These are phyloP conservation scores for Hyles vespertilio DNA, from an alignment of 1,140 invertebrate genomes.

Conservation along the genomic window DNA sequence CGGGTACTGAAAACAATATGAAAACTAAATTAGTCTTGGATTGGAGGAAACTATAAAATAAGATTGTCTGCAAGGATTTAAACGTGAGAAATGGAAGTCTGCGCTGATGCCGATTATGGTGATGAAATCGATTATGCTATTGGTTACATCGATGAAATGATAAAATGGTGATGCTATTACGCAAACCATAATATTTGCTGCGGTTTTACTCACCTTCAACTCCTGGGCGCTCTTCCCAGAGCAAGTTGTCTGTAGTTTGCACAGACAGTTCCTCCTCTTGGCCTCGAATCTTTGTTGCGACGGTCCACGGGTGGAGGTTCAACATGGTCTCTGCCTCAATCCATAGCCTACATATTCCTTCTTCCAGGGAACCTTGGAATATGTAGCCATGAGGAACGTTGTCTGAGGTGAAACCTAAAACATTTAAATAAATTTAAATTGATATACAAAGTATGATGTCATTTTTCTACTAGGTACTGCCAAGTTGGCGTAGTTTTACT, in stretches of 20 bases:
- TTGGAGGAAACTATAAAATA: no score
- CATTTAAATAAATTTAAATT: neutral
- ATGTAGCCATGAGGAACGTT: slow-evolving; percentile 29
- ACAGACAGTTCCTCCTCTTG: slow-evolving; percentile 26
- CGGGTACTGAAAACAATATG: neutral
- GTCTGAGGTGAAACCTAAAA: slow-evolving; percentile 39
- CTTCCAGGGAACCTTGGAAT: neutral
- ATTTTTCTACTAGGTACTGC: neutral
- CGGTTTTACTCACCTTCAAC: no score
- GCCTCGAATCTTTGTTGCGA: slow-evolving; percentile 32
- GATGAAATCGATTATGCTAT: no score
- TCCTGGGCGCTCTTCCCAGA: no score
- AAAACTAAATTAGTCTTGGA: no score
- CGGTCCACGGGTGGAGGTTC: slow-evolving; percentile 48
- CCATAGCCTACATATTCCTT: slow-evolving; percentile 30
- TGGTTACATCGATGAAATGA: no score
- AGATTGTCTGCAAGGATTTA: no score
- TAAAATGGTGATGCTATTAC: no score
- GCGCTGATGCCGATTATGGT: no score
- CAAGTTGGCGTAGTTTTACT: no score
- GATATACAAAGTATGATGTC: neutral
- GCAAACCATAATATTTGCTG: no score
- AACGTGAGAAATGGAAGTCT: no score
- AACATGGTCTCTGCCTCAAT: slow-evolving; percentile 28
- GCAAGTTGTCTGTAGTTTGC: neutral